Evolutionary conservation across 2,888 invertebrate species (phyloP).

Genomic region (Monochamus alternatus): DNA sequence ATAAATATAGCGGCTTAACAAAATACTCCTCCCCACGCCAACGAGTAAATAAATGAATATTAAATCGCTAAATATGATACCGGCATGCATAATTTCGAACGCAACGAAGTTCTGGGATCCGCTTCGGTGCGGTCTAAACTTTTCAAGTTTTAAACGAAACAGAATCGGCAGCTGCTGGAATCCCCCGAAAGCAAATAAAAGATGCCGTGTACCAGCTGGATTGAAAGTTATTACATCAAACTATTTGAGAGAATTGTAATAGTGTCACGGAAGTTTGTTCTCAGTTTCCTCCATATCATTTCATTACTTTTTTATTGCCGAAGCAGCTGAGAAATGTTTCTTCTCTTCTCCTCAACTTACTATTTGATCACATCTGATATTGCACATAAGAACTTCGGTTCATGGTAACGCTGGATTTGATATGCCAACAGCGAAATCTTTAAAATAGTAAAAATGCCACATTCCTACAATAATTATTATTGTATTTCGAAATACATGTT

Average conservation of each 20-base stretch:
- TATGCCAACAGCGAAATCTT: too few relatives aligned
- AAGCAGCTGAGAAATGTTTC: not conserved
- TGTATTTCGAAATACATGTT: too few relatives aligned
- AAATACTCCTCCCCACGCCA: conserved; percentile 36
- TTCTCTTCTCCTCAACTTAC: not conserved
- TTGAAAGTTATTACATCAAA: conserved; percentile 42
- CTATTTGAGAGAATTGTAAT: conserved; percentile 37
- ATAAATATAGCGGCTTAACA: conserved; percentile 31
- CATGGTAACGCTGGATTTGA: too few relatives aligned
- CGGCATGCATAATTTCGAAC: conserved; percentile 47
- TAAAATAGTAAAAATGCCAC: too few relatives aligned
- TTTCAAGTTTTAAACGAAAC: conserved; percentile 44
- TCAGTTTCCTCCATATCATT: conserved; percentile 29
- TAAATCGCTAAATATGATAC: conserved; percentile 27
- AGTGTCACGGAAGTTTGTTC: conserved; percentile 32
- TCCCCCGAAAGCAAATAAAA: conserved; percentile 39
- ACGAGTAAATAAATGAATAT: conserved; percentile 42
- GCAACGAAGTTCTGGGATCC: conserved; percentile 39
- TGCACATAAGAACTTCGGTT: too few relatives aligned
- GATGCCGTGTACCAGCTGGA: conserved; percentile 37
- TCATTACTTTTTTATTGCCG: conserved; percentile 13
- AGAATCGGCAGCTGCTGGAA: conserved; percentile 43
- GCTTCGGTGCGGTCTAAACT: conserved; percentile 31
- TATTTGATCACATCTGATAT: too few relatives aligned
- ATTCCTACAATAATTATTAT: too few relatives aligned